Conservation (phyloP, 2,113 vertebrate species). For the Phalacrocorax brasilianus region DNA sequence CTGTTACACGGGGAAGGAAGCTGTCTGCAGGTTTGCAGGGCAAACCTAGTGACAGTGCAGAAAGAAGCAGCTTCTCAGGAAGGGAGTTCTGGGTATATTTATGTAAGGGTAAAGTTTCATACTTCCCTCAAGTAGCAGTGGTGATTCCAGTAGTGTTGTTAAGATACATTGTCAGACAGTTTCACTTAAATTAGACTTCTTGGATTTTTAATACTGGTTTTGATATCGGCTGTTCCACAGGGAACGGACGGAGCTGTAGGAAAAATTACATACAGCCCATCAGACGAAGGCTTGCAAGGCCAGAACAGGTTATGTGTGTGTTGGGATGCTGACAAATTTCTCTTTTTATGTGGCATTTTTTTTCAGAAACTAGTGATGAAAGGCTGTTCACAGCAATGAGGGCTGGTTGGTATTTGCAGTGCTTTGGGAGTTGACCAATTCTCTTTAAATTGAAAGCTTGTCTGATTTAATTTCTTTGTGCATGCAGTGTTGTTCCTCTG, state of each 20-base stretch:
- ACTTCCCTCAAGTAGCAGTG: background rate
- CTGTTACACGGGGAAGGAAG: accelerated
- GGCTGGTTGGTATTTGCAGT: background rate
- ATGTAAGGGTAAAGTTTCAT: background rate
- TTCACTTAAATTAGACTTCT: background rate
- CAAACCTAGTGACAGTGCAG: background rate
- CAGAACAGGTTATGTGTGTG: background rate
- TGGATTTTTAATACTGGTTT: background rate
- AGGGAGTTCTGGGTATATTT: background rate
- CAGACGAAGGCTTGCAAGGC: background rate
- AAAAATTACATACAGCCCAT: background rate
- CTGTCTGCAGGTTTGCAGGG: background rate
- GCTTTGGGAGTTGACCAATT: background rate
- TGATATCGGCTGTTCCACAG: background rate
- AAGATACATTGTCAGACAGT: background rate
- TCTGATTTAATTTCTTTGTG: background rate
- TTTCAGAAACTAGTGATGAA: background rate
- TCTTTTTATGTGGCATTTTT: background rate
- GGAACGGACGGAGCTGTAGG: background rate
- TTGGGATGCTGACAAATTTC: background rate
- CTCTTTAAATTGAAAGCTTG: background rate
- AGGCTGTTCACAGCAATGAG: background rate
- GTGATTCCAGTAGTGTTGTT: background rate
- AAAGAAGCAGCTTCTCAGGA: background rate
- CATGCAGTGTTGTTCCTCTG: background rate